Percentiles rank a stretch among this genome's conserved stretches.
phyloP scores from a whole-genome alignment of 2,888 invertebrate genomes.

The Trichopria drosophilae region DNA sequence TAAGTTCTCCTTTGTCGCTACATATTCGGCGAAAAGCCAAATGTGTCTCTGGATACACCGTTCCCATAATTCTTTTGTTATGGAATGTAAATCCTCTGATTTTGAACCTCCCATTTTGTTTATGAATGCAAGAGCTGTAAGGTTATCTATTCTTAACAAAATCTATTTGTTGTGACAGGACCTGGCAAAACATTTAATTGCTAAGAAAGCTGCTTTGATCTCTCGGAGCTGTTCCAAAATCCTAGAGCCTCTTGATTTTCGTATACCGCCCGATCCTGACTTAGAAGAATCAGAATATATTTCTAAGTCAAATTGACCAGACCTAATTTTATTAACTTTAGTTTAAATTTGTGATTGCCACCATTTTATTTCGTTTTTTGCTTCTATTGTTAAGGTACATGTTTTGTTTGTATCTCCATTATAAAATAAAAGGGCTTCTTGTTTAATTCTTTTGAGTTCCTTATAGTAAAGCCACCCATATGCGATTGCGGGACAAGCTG shows the following conservation, averaged over 20 bases:
- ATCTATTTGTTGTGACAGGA: background rate
- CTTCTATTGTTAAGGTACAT: too few relatives aligned
- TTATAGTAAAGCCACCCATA: constrained; percentile 26
- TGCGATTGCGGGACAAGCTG: too few relatives aligned
- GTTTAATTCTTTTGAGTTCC: background rate
- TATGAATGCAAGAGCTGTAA: too few relatives aligned
- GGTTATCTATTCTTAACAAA: too few relatives aligned
- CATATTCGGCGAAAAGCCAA: background rate
- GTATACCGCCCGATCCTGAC: background rate
- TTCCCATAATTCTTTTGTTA: background rate
- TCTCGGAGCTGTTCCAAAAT: background rate
- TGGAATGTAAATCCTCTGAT: too few relatives aligned
- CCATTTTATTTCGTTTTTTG: background rate
- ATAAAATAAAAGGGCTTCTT: background rate
- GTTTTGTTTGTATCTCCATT: background rate
- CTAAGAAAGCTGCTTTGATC: background rate
- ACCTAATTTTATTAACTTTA: background rate
- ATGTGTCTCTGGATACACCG: background rate
- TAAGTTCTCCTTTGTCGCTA: background rate
- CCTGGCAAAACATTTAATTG: too few relatives aligned
- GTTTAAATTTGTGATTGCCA: background rate
- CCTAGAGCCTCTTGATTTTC: background rate
- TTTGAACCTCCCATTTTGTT: too few relatives aligned
- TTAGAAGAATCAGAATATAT: background rate
- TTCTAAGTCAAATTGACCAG: background rate